Evolutionary conservation across 2,888 invertebrate genomes (phyloP).

Genomic region (Clivina fossor): DNA sequence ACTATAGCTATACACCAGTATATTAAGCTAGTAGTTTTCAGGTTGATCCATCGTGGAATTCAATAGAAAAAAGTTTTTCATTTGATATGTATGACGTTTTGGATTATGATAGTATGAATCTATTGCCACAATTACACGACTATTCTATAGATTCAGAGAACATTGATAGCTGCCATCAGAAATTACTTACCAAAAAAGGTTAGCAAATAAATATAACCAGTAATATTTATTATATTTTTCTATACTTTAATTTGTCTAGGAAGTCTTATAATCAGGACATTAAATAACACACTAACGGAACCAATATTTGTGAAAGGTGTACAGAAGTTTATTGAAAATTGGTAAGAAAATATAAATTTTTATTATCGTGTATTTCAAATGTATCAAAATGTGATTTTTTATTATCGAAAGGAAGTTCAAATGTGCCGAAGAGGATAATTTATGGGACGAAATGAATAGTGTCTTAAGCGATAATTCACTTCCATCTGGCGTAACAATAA

Average conservation of each 20-base stretch:
- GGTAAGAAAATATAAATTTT: slow-evolving; percentile 52
- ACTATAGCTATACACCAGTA: background rate
- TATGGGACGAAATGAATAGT: slow-evolving; percentile 63
- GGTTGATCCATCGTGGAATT: slow-evolving; percentile 61
- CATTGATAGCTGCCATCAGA: slow-evolving; percentile 56
- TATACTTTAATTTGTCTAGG: slow-evolving; percentile 44
- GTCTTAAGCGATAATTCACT: slow-evolving; percentile 44
- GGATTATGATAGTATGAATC: slow-evolving; percentile 58
- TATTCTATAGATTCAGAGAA: slow-evolving; percentile 56
- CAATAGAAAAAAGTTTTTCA: slow-evolving; percentile 57
- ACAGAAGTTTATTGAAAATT: slow-evolving; percentile 57
- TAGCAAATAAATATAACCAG: slow-evolving; percentile 10
- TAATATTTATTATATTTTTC: slow-evolving; percentile 1
- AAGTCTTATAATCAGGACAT: slow-evolving; percentile 62
- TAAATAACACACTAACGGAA: slow-evolving; percentile 59
- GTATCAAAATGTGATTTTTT: slow-evolving; percentile 10
- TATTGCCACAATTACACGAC: slow-evolving; percentile 39
- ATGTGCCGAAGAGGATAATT: slow-evolving; percentile 65
- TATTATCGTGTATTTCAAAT: background rate
- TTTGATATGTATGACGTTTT: slow-evolving; percentile 60
- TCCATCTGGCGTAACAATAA: slow-evolving; percentile 56
- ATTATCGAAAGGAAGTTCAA: slow-evolving; percentile 56
- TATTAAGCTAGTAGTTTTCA: slow-evolving; percentile 41
- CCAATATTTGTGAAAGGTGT: slow-evolving; percentile 58
- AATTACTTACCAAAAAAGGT: slow-evolving; percentile 45